Conservation (phyloP, 2,797 vertebrate genomes). For the Eulemur albifrons region DNA sequence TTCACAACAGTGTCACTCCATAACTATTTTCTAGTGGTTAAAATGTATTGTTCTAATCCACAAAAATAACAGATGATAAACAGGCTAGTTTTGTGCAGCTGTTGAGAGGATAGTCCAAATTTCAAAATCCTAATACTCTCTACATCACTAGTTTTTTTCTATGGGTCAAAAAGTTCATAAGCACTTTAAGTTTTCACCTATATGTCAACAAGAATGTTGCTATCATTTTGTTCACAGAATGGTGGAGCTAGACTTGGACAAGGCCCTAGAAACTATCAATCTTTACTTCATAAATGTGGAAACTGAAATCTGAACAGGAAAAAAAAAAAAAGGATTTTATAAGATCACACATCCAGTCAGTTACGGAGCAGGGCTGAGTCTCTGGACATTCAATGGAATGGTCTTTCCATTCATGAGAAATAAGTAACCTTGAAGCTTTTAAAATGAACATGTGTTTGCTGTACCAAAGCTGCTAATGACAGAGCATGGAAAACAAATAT, state of each 20-base stretch:
- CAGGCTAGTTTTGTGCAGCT: not conserved
- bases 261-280: not conserved
- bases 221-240: not conserved
- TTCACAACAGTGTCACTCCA: not conserved
- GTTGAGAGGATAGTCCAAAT: not conserved
- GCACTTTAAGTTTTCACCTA: not conserved
- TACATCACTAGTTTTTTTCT: not conserved
- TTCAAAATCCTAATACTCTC: not conserved
- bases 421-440: not conserved
- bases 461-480: not conserved
- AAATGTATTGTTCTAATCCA: not conserved
- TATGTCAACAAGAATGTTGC: not conserved
- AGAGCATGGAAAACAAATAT: not conserved
- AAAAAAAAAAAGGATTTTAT: not conserved
- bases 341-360: not conserved
- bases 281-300: not conserved
- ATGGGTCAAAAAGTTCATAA: not conserved
- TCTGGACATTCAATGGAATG: not conserved
- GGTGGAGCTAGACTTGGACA: not conserved
- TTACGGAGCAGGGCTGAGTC: not conserved
- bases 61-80: not conserved
- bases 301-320: not conserved
- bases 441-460: not conserved
- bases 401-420: not conserved
- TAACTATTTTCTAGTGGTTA: not conserved